phyloP scores from a whole-genome alignment of 2,113 vertebrate genomes.

The Chionodraco myersi region DNA sequence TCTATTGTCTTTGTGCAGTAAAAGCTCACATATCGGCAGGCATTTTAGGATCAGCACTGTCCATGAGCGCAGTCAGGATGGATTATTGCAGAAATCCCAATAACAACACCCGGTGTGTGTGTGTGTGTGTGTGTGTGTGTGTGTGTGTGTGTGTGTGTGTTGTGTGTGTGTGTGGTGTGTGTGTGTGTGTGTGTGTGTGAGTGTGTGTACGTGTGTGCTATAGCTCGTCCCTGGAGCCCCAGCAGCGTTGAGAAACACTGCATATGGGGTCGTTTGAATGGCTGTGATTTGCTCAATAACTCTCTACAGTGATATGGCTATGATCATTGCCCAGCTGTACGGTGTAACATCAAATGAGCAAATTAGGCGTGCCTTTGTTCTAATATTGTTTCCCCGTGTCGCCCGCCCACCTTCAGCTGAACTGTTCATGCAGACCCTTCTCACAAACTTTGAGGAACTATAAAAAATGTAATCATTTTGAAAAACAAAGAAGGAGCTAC shows the following conservation, averaged over 20 bases:
- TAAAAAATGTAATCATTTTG: not conserved
- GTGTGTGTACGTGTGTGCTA: not conserved
- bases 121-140: not conserved
- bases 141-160: not conserved
- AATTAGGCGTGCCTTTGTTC: constrained; percentile 42
- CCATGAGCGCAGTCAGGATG: constrained; percentile 69
- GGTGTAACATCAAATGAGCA: constrained; percentile 42
- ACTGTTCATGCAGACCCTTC: not conserved
- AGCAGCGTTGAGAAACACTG: constrained; percentile 22
- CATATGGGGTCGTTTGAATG: constrained; percentile 58
- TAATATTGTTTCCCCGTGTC: constrained; percentile 28
- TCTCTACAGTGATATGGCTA: constrained; percentile 49
- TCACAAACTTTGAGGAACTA: constrained; percentile 7
- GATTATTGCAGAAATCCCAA: constrained; percentile 59
- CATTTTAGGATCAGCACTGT: constrained; percentile 75
- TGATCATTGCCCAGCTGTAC: constrained; percentile 68
- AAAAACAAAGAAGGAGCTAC: constrained; percentile 14
- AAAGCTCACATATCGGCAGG: constrained; percentile 71
- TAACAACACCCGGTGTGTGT: constrained; percentile 5
- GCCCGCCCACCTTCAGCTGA: constrained; percentile 11
- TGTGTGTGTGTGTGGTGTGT: not conserved
- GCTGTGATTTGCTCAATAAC: constrained; percentile 57
- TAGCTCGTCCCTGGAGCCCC: constrained; percentile 25
- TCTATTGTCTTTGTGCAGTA: constrained; percentile 66
- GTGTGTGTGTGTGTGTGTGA: not conserved